These are phyloP conservation scores for Gulo gulo DNA, from an alignment of 2,113 vertebrate genomes.

Conservation along the genomic window DNA sequence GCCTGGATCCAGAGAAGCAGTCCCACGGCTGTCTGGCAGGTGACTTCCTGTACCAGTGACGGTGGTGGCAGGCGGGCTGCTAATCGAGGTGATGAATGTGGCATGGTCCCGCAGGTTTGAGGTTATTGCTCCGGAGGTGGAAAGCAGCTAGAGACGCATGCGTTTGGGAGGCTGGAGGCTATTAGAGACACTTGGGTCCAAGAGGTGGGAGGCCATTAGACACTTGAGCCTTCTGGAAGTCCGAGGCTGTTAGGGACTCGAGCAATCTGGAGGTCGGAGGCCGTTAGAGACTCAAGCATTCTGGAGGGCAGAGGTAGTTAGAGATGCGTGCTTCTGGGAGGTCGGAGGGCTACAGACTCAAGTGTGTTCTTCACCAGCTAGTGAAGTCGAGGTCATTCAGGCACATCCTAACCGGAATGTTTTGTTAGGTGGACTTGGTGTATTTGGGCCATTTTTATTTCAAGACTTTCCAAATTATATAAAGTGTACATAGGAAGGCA, in stretches of 20 bases:
- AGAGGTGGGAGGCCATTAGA: too few species aligned
- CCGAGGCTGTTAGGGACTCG: background rate
- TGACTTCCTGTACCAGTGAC: background rate
- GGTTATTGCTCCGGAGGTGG: background rate
- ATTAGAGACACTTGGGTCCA: too few species aligned
- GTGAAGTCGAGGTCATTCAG: background rate
- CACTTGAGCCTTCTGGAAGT: too few species aligned
- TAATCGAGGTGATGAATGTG: too few species aligned
- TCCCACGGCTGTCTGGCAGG: background rate
- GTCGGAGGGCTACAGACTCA: background rate
- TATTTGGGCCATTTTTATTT: background rate
- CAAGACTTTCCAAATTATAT: background rate
- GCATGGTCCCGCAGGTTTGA: background rate
- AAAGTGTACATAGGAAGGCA: background rate
- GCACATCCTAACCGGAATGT: background rate
- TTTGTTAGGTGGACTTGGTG: background rate
- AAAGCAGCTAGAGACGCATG: too few species aligned
- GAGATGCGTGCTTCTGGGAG: background rate
- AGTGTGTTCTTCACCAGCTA: rapidly evolving
- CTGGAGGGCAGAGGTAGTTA: rapidly evolving
- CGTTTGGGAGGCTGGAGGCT: too few species aligned
- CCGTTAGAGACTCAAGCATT: background rate
- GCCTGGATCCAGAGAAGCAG: background rate
- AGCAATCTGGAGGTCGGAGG: background rate
- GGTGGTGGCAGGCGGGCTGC: background rate